A percentile compares a stretch with the other conserved stretches of the same genome.
phyloP scores from a whole-genome alignment of 2,888 invertebrate genomes.

The Gasteruption jaculator region DNA sequence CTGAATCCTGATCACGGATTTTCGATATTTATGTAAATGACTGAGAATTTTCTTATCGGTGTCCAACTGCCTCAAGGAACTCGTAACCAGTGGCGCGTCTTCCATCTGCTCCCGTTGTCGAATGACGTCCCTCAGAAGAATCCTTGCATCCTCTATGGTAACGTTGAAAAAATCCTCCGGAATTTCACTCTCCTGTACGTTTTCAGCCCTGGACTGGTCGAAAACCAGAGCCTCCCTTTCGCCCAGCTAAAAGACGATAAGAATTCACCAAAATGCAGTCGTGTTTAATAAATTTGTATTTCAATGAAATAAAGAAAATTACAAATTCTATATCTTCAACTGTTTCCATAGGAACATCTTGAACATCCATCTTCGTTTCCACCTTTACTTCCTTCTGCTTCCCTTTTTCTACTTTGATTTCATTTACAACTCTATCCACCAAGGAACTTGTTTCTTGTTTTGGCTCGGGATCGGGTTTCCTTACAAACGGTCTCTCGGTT shows the following conservation, averaged over 20 bases:
- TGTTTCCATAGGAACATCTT: slow-evolving; percentile 14
- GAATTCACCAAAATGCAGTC: too few species aligned
- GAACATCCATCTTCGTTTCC: background rate
- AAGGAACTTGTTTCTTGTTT: slow-evolving; percentile 10
- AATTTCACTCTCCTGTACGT: slow-evolving; percentile 64
- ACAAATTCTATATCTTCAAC: slow-evolving; percentile 4
- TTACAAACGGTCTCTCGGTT: too few species aligned
- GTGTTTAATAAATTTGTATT: too few species aligned
- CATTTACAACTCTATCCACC: slow-evolving; percentile 11
- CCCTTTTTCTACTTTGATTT: slow-evolving; percentile 12
- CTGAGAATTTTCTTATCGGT: slow-evolving; percentile 56
- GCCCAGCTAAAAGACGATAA: slow-evolving; percentile 60
- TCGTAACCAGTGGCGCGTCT: slow-evolving; percentile 70
- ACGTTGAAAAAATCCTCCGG: slow-evolving; percentile 88
- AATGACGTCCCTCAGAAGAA: slow-evolving; percentile 70
- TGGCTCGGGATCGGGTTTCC: background rate
- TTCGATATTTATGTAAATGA: slow-evolving; percentile 66
- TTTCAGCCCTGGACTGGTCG: slow-evolving; percentile 56
- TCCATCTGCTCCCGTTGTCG: slow-evolving; percentile 62
- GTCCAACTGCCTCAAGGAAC: slow-evolving; percentile 60
- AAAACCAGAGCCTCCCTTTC: slow-evolving; percentile 73
- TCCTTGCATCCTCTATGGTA: slow-evolving; percentile 75
- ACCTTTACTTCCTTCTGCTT: slow-evolving; percentile 1
- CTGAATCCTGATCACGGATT: slow-evolving; percentile 76
- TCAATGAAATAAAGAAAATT: too few species aligned